A percentile compares a stretch with the other conserved stretches of the same genome.
These are phyloP conservation scores for Polydrusus pterygomalis DNA, from an alignment of 2,888 invertebrate species.

Conservation along the genomic window DNA sequence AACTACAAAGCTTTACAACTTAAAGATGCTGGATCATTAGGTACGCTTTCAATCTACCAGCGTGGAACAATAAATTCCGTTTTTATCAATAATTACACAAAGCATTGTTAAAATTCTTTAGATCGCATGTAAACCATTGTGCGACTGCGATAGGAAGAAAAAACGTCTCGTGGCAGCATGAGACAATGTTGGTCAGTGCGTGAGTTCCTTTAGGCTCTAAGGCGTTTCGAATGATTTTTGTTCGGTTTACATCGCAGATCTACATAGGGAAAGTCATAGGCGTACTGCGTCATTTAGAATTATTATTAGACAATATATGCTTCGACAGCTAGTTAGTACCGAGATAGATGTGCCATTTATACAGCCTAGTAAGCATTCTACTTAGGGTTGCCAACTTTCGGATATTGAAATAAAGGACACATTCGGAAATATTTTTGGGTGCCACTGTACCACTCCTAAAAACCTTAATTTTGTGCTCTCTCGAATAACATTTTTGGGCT, in stretches of 20 bases:
- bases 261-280: constrained; percentile 30
- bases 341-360: too few species aligned
- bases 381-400: too few species aligned
- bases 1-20: neutral
- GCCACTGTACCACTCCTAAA: too few species aligned
- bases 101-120: constrained; percentile 57
- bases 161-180: constrained; percentile 49
- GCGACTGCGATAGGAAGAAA: constrained; percentile 39
- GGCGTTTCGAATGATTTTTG: constrained; percentile 48
- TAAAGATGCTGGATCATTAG: constrained; percentile 6
- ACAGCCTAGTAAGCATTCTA: too few species aligned
- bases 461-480: too few species aligned
- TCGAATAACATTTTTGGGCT: too few species aligned
- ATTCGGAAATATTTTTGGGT: too few species aligned
- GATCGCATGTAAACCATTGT: constrained; percentile 54
- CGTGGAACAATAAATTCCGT: constrained; percentile 55
- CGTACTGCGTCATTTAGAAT: constrained; percentile 14
- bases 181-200: constrained; percentile 56
- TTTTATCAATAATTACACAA: constrained; percentile 55
- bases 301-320: neutral
- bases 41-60: constrained; percentile 26
- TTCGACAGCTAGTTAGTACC: too few species aligned
- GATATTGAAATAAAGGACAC: too few species aligned
- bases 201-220: constrained; percentile 51
- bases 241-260: constrained; percentile 47